Evolutionary conservation across 2,888 invertebrate species (phyloP), one percentile per base, ranked within the genome.

Genomic region (Uloborus plumipes): DNA sequence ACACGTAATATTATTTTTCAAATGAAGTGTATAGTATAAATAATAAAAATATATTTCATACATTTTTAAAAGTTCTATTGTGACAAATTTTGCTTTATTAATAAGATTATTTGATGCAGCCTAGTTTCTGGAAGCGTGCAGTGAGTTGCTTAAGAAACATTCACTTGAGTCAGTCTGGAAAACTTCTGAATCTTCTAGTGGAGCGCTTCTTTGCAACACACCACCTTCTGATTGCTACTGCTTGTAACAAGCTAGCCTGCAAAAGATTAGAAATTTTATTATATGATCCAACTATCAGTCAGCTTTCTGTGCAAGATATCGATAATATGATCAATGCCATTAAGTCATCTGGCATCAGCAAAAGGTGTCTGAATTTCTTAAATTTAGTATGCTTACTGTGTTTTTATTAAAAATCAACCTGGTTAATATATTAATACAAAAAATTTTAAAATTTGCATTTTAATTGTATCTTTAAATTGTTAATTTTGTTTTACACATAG

Each of bases 211-310:
- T 95, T 22, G 91, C 92, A 51, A 92, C 93, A 64, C 92, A 92
- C 31, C 93, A 94, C 83, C 91, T 94, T 49, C 92, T 93, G 0
- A 87, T 93, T 31, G 91, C 92, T 0, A 91, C 94, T 85, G 89
- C 93, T 87, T 93, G 94, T 73, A 92, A 93, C n/a, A 92, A 92
- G 86, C 91, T 95, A 75, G 94, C 94, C 0, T 92, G 93, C 88
- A 87, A 89, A 26, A 91, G 94, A 85, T 91, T 94, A 59, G 93
- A 92, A 87, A 90, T 92, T 85, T 88, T 95, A n/a, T 90, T 93
- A 84, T 92, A 93, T 0, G 86, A 85, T 58, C 91, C 78, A 7
- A 88, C 92, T 58, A 90, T 89, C 55, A 90, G 90, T 18, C 94
- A 94, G 86, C 88, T 95, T 16, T 90, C 93, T 0, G 92, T 92